A percentile compares a stretch with the other conserved stretches of the same genome.
Evolutionary conservation across 1,140 invertebrate genomes (phyloP).

Genomic region (Heliothis virescens): DNA sequence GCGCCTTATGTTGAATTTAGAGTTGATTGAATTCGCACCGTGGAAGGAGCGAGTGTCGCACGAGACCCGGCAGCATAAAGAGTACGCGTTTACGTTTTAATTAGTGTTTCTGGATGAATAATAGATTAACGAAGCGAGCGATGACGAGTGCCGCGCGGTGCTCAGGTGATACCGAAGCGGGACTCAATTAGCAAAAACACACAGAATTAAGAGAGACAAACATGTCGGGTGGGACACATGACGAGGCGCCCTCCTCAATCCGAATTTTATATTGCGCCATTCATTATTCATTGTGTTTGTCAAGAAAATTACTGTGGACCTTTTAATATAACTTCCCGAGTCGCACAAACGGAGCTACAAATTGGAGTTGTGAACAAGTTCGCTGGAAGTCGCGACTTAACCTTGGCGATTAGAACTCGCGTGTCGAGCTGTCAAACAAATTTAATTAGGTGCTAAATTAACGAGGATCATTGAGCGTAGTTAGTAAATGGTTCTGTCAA

Average conservation of each 20-base stretch:
- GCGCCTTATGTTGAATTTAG: slow-evolving; percentile 84
- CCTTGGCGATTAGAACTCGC: slow-evolving; percentile 73
- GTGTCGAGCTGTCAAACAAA: slow-evolving; percentile 71
- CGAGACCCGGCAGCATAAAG: not conserved
- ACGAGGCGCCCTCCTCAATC: slow-evolving; percentile 75
- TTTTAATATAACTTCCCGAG: slow-evolving; percentile 83
- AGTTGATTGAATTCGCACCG: slow-evolving; percentile 81
- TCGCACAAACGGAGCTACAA: slow-evolving; percentile 77
- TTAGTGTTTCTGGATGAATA: slow-evolving; percentile 66
- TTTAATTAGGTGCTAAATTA: slow-evolving; percentile 75
- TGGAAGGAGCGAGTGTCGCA: slow-evolving; percentile 43
- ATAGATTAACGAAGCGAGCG: slow-evolving; percentile 70
- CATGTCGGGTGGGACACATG: slow-evolving; percentile 75
- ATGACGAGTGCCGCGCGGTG: slow-evolving; percentile 56
- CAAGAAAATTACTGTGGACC: slow-evolving; percentile 82
- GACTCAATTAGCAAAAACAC: slow-evolving; percentile 85
- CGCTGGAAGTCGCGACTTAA: slow-evolving; percentile 69
- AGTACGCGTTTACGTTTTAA: slow-evolving; percentile 60
- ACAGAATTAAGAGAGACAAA: slow-evolving; percentile 85
- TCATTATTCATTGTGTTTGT: slow-evolving; percentile 84
- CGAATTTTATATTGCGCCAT: slow-evolving; percentile 84
- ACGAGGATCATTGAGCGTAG: slow-evolving; percentile 67
- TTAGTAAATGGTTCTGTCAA: slow-evolving; percentile 47
- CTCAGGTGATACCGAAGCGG: slow-evolving; percentile 68
- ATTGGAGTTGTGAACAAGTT: slow-evolving; percentile 80